phyloP scores from a whole-genome alignment of 2,888 invertebrate species.

The Drosophila melanosoma region DNA sequence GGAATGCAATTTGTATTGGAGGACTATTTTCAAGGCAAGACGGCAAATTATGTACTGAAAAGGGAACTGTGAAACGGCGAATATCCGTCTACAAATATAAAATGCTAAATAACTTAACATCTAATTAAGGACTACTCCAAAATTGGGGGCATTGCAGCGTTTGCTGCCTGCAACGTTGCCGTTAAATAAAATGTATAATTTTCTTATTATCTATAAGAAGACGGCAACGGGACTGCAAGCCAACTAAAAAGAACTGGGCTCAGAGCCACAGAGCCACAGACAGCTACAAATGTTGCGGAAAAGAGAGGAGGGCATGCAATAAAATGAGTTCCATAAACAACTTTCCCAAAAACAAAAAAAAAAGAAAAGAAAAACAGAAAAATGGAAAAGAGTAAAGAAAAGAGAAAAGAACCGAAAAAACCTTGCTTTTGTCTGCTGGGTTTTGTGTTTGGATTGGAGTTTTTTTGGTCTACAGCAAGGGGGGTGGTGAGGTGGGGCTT shows the following conservation, averaged over 20 bases:
- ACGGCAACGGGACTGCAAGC: constrained; percentile 52
- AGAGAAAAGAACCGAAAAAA: constrained; percentile 28
- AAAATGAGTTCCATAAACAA: constrained; percentile 81
- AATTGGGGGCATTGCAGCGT: constrained; percentile 80
- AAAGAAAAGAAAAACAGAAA: constrained; percentile 1
- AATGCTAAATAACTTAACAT: constrained; percentile 75
- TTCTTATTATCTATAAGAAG: constrained; percentile 78
- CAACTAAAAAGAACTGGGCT: constrained; percentile 9
- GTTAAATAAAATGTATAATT: constrained; percentile 78
- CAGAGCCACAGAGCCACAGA: constrained; percentile 2
- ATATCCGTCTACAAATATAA: constrained; percentile 12
- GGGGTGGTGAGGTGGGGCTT: constrained; percentile 6
- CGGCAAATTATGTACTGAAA: constrained; percentile 53
- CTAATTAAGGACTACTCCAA: constrained; percentile 75
- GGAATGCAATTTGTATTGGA: constrained; percentile 67
- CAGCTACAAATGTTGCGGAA: constrained; percentile 1
- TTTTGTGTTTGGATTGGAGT: constrained; percentile 9
- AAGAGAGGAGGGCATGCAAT: constrained; percentile 47
- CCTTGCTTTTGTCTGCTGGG: constrained; percentile 54
- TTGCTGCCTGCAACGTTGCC: constrained; percentile 42
- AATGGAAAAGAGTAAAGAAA: constrained; percentile 2
- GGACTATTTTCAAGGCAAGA: constrained; percentile 49
- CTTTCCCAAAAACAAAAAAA: constrained; percentile 66
- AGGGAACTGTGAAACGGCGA: constrained; percentile 5
- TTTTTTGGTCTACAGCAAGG: background rate